Evolutionary conservation across 2,888 invertebrate genomes (phyloP).

Genomic region (Pristionchus arcanus): DNA sequence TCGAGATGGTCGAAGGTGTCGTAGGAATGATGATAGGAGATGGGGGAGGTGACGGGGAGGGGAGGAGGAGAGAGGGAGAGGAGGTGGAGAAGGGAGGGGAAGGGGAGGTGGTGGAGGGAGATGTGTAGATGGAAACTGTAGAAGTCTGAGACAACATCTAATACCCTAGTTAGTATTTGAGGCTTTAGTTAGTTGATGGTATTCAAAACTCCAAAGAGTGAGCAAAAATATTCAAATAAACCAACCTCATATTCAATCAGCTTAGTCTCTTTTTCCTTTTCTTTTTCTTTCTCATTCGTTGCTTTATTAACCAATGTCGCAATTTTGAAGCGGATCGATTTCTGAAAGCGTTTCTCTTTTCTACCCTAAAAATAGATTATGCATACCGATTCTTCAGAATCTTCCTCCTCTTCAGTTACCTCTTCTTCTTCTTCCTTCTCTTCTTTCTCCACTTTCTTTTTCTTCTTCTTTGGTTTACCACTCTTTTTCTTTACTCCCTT

Average conservation of each 20-base stretch:
- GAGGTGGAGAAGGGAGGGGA: neutral
- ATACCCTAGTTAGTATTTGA: neutral
- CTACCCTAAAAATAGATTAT: neutral
- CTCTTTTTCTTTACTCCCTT: neutral
- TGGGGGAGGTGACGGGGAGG: neutral
- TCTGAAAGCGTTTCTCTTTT: constrained; percentile 1
- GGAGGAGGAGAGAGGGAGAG: neutral
- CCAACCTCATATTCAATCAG: neutral
- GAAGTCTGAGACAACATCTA: constrained; percentile 37
- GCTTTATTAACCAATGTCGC: neutral
- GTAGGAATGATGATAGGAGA: constrained; percentile 43
- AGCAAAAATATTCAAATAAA: too few species aligned
- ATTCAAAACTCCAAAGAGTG: neutral
- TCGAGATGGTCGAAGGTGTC: constrained; percentile 6
- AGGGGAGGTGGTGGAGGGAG: constrained; percentile 16
- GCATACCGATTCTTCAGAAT: constrained; percentile 8
- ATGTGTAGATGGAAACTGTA: neutral
- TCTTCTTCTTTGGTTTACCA: neutral
- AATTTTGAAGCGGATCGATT: constrained; percentile 22
- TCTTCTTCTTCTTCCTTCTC: constrained; percentile 42
- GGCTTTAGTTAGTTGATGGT: neutral
- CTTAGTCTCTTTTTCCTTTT: neutral
- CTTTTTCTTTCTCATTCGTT: constrained; percentile 21
- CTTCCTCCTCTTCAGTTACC: constrained; percentile 1
- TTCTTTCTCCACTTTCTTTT: neutral